Base-by-base conservation (phyloP, 1,140 invertebrate species). In the Pachypeltis micranthus region DNA sequence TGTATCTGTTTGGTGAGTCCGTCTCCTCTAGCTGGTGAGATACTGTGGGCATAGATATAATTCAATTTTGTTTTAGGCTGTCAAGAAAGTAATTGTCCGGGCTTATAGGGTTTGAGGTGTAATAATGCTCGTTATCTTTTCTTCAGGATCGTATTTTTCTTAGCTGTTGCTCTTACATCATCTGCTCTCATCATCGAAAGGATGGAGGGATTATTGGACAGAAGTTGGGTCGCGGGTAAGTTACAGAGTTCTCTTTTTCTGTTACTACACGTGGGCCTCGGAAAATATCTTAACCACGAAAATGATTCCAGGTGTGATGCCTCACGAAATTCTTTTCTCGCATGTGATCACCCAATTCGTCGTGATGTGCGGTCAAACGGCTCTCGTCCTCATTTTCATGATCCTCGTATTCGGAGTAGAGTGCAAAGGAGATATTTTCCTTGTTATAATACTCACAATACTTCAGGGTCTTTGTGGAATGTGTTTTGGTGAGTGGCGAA, bases 151-250 rank as follows among this genome's bases (percentile, higher is more conserved):
- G 90, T 94, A 3, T 97, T 93, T 78, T 95, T 96, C 77, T 81
- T 96, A 72, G 91, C 93, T 0, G 89, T 94, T 1, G 93, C 92
- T 29, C 76, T 96, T 55, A 96, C 93, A 2, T 92, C 93, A 0
- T 87, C 91, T 0, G 84, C 90, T 0, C 87, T 96, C 81, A 83
- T 97, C 64, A 82, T 93, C 31, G 94, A 97, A 72, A 81, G 90
- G 66, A 86, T 75, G 68, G 91, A 93, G 73, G 91, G 92, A n/a
- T 83, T 93, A 65, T 71, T 94, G 56, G 91, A 96, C 71, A 79
- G 92, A 65, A 88, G 86, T 56, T 78, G 92, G 54, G 91, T 95
- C 0, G 88, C 88, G 29, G 90, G 88, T 72, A 60, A 60, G n/a
- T n/a, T n/a, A n/a, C n/a, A n/a, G n/a, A n/a, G n/a, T n/a, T n/a